Base-by-base conservation (phyloP, 92 coral and sea anemone species). In the Pocillopora grandis region DNA sequence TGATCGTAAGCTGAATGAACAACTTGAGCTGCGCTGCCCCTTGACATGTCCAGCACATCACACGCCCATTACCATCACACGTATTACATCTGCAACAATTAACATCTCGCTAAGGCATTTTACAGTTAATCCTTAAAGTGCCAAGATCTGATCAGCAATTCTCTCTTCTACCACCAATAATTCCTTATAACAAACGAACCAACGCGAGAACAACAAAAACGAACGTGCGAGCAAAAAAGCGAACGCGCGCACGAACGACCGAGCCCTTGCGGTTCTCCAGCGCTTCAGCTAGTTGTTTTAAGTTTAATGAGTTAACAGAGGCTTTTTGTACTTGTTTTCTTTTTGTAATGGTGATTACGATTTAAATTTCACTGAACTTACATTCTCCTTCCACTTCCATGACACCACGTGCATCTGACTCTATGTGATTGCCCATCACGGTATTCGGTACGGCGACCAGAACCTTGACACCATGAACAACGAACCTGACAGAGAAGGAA, bases 61-160 rank as follows among this genome's bases (percentile, higher is more conserved):
- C 93, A 2, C 93, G 94, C 0, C 98, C 98, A 18, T 85, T 90
- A 10, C 95, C 98, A 85, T 95, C 88, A 57, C 98, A 95, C 7
- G 95, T 91, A 52, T 48, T 87, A 82, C 98, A 95, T 33, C 98
- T 95, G 74, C 35, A 66, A 23, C 48, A 67, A 67, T 16, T 62
- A 15, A 15, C 5, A 17, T 16, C 31, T 27, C 31, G 1, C 31
- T 27, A 0, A 27, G 31, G 31, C 31, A 27, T 27, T 1, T 27
- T 27, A 27, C 31, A 27, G 31, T 27, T 27, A 27, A 27, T 27
- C 31, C 31, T 27, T 27, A 27, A 27, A 27, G 1, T 27, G 1
- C 31, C 31, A 27, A 27, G 31, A 27, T 27, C 31, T 27, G 31
- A 27, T 27, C 31, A 27, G 31, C 31, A 27, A 27, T 27, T 27